Evolutionary conservation across 2,113 vertebrate genomes (phyloP), one percentile per base, ranked within the genome.

Genomic region (Mustela nigripes): DNA sequence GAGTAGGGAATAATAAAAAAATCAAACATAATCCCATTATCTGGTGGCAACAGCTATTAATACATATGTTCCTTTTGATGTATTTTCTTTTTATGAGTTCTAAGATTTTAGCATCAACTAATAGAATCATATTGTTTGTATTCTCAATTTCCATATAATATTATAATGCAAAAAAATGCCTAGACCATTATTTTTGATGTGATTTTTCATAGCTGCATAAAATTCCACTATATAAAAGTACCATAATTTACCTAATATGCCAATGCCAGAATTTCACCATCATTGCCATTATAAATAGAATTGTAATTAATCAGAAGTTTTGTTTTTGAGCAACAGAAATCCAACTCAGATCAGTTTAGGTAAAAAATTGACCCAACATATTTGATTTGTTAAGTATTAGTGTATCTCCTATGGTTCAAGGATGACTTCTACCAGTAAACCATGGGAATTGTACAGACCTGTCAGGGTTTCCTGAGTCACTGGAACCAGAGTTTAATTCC

Each of bases 341-440:
- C 7, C 79, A 92, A 36, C 31, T 81, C 48, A 92, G 76, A 60
- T 85, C 12, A 62, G 15, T 7, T 36, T 60, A 39, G 5, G 67
- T 56, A 76, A 80, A 74, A 89, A 36, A 9, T 4, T 50, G 28
- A 74, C 42, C 48, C 42, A 26, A 78, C 84, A 12, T 76, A 45
- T 62, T 94, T 92, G 71, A 42, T 83, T 91, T 79, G 10, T 71
- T 80, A 95, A 89, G 60, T 53, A 58, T 7, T 65, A 89, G 28
- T 45, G 6, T 84, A 58, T 53, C 24, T 84, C 12, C 80, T 81
- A 11, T n/a, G 36, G 33, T 21, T 60, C 21, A 45, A 58, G 21
- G 26, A 33, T 39, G 14, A 45, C 24, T 31, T 45, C 14, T 74
- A 67, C 33, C 4, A 45, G 24, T 73, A 84, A 42, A 65, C 1